Conservation (phyloP, 1,140 invertebrate genomes). For the Phthorimaea operculella region DNA sequence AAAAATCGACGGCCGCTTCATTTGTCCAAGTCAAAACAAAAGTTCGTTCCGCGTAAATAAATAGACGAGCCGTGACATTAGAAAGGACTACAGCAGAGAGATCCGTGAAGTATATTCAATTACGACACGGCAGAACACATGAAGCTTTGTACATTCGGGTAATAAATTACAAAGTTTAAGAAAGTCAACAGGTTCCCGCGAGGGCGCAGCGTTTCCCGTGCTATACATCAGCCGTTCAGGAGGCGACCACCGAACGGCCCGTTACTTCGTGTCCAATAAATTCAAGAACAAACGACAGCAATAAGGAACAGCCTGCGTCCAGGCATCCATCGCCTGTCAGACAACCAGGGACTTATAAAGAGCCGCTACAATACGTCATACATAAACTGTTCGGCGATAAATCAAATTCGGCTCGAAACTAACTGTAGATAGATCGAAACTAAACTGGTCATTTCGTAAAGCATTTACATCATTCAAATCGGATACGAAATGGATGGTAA, state of each 20-base stretch:
- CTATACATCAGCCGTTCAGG: slow-evolving; percentile 27
- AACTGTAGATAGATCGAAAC: slow-evolving; percentile 34
- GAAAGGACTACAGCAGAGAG: background rate
- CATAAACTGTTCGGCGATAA: slow-evolving; percentile 32
- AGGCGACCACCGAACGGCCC: slow-evolving; percentile 23
- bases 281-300: slow-evolving; percentile 51
- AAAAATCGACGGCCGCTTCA: background rate
- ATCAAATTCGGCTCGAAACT: slow-evolving; percentile 37
- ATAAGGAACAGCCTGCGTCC: slow-evolving; percentile 37
- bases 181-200: slow-evolving; percentile 32
- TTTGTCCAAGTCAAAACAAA: background rate
- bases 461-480: slow-evolving; percentile 46
- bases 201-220: slow-evolving; percentile 20
- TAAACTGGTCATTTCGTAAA: slow-evolving; percentile 34
- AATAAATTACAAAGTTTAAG: slow-evolving; percentile 32
- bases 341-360: slow-evolving; percentile 22
- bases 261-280: slow-evolving; percentile 56
- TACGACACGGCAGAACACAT: background rate
- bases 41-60: background rate
- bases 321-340: slow-evolving; percentile 55
- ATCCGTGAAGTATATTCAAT: slow-evolving; percentile 9
- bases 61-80: background rate
- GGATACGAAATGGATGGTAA: slow-evolving; percentile 31
- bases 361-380: slow-evolving; percentile 34
- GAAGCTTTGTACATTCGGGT: slow-evolving; percentile 13